A percentile compares a stretch with the other conserved stretches of the same genome.
Evolutionary conservation across 2,113 vertebrate genomes (phyloP).

Genomic region (Eubucco bourcierii): DNA sequence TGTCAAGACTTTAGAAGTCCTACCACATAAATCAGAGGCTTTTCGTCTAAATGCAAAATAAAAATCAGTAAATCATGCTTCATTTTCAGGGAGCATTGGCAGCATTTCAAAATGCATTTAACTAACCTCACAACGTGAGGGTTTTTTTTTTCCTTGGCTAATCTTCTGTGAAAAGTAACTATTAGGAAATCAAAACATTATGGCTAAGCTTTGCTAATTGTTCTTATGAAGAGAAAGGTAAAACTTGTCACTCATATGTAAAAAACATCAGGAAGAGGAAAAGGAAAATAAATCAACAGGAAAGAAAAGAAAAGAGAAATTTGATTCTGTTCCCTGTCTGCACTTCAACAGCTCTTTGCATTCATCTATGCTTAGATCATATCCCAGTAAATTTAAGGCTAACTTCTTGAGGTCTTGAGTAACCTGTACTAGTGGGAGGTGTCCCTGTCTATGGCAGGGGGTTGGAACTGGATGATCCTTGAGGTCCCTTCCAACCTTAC

Average conservation of each 20-base stretch:
- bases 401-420: too few species aligned
- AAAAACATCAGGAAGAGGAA: background rate
- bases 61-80: slow-evolving; percentile 16
- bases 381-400: background rate
- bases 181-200: slow-evolving; percentile 49
- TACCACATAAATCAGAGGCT: slow-evolving; percentile 17
- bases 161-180: background rate
- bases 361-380: background rate
- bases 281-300: background rate
- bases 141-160: background rate
- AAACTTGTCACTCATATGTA: background rate
- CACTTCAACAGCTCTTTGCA: background rate
- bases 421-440: too few species aligned
- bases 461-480: too few species aligned
- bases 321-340: background rate
- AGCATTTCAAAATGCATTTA: slow-evolving; percentile 33
- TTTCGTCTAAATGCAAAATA: slow-evolving; percentile 5
- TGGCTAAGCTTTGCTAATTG: background rate
- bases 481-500: too few species aligned
- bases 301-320: background rate
- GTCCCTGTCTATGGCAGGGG: too few species aligned
- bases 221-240: background rate
- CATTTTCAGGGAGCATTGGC: background rate
- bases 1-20: background rate
- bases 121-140: background rate